Conservation (phyloP, 2,113 vertebrate species). For the Rhinopomastus cyanomelas region DNA sequence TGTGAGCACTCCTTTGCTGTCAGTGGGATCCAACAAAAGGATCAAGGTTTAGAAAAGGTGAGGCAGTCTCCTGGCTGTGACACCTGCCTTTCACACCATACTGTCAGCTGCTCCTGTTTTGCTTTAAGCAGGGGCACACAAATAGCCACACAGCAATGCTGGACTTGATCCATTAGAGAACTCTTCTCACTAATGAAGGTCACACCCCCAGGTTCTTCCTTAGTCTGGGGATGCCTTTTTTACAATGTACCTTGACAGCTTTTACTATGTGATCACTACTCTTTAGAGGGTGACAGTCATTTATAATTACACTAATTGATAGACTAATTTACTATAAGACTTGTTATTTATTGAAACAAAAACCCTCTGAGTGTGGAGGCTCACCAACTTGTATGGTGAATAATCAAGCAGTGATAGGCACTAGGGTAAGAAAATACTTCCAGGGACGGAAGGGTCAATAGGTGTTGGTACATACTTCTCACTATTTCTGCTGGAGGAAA, state of each 20-base stretch:
- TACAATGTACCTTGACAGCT: not conserved
- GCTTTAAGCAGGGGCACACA: not conserved
- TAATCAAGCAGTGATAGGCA: not conserved
- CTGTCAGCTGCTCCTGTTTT: not conserved
- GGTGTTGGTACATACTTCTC: not conserved
- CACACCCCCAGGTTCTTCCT: not conserved
- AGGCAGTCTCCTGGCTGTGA: not conserved
- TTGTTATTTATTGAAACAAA: not conserved
- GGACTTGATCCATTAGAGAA: not conserved
- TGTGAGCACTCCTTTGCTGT: not conserved
- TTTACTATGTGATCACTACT: not conserved
- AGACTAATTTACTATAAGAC: not conserved
- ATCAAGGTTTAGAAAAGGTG: not conserved
- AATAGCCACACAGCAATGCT: not conserved
- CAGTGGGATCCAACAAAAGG: not conserved
- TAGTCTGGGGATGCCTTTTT: not conserved
- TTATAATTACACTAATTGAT: conserved; percentile 8
- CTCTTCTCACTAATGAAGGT: not conserved
- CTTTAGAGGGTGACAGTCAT: not conserved
- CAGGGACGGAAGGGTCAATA: not conserved
- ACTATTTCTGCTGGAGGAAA: not conserved
- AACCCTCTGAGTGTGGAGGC: not conserved
- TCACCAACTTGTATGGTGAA: not conserved
- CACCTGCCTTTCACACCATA: not conserved
- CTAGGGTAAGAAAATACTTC: not conserved